Evolutionary conservation across 2,797 vertebrate species (phyloP).

Genomic region (Spea hammondii): DNA sequence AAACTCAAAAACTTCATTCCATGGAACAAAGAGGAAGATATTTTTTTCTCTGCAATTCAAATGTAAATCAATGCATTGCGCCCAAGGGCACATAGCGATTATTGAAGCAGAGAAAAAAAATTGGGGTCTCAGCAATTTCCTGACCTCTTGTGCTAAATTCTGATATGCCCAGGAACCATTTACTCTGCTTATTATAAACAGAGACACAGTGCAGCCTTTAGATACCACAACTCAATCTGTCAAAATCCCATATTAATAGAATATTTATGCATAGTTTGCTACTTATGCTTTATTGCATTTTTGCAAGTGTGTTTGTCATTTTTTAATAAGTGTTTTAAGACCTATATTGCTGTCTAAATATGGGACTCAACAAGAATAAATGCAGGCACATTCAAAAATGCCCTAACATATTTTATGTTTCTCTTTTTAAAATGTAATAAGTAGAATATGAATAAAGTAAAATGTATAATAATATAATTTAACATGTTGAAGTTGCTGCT

Average conservation of each 20-base stretch:
- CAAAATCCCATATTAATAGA: constrained; percentile 33
- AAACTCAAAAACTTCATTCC: constrained; percentile 25
- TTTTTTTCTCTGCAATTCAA: constrained; percentile 43
- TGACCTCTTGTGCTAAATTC: constrained; percentile 46
- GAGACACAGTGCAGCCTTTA: constrained; percentile 32
- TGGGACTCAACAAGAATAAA: neutral
- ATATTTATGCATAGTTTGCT: constrained; percentile 30
- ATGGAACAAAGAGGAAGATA: constrained; percentile 23
- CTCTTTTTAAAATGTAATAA: too few species aligned
- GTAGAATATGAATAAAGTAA: too few species aligned
- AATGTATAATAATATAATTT: too few species aligned
- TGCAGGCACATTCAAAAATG: neutral
- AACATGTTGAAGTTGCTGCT: too few species aligned
- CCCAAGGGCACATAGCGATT: constrained; percentile 32
- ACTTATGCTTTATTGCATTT: constrained; percentile 15
- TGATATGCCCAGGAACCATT: constrained; percentile 43
- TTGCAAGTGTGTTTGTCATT: constrained; percentile 14
- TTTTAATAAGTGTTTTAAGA: constrained; percentile 19
- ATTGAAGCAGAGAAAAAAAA: constrained; percentile 40
- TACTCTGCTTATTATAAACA: constrained; percentile 36
- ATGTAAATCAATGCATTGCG: constrained; percentile 40
- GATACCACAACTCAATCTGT: constrained; percentile 33
- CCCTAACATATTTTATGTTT: neutral
- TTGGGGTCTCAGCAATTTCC: constrained; percentile 47
- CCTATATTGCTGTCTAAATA: neutral